These are phyloP conservation scores for Leontocebus nigricollis DNA, from an alignment of 2,797 vertebrate species.

Conservation along the genomic window DNA sequence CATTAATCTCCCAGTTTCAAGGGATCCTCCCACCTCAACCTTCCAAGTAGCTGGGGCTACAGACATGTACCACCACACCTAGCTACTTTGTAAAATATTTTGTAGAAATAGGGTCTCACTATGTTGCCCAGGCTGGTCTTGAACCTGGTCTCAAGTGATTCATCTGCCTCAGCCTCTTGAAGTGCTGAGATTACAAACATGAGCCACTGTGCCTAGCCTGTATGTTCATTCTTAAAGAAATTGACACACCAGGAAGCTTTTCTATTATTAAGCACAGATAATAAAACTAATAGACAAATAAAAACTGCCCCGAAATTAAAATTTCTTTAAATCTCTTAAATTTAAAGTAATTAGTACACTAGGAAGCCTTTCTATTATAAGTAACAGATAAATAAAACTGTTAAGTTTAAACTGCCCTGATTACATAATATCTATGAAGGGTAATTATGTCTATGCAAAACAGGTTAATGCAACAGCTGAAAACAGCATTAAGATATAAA, in stretches of 20 bases:
- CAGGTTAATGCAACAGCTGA: neutral
- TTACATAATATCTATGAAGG: neutral
- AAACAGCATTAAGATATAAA: slow-evolving; percentile 53
- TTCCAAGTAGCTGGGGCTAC: neutral
- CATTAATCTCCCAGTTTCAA: neutral
- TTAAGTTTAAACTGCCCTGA: neutral
- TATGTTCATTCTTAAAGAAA: slow-evolving; percentile 3
- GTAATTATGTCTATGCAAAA: slow-evolving; percentile 44
- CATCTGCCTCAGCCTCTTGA: neutral
- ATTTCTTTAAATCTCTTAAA: neutral
- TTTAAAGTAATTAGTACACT: neutral
- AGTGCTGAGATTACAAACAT: neutral
- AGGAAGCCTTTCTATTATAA: neutral
- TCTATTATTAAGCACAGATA: neutral
- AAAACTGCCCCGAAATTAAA: neutral
- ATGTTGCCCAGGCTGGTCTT: neutral
- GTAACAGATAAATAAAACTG: neutral
- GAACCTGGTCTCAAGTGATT: neutral
- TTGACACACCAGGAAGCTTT: neutral
- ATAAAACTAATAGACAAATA: neutral
- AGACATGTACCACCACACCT: neutral
- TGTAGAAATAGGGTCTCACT: neutral
- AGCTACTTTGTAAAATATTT: neutral
- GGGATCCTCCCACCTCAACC: neutral
- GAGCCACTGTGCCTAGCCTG: neutral